Evolutionary conservation across 2,113 vertebrate species (phyloP).

Genomic region (Petromus typicus): DNA sequence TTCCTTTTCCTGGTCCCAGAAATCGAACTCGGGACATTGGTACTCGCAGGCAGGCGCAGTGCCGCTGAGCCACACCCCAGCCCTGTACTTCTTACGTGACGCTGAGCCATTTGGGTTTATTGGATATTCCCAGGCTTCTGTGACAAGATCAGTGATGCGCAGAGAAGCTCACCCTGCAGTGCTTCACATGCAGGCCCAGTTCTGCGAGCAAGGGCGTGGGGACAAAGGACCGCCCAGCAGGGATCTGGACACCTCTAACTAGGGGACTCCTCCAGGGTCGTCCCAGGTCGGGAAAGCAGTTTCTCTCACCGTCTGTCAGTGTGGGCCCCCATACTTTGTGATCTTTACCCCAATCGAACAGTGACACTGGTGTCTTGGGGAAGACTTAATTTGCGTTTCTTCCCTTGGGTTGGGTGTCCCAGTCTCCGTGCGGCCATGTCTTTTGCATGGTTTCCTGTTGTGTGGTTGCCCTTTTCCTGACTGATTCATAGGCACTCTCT

Average conservation of each 20-base stretch:
- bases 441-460: not conserved
- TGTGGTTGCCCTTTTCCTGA: not conserved
- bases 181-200: not conserved
- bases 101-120: not conserved
- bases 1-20: no score
- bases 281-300: accelerated
- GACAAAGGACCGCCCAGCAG: not conserved
- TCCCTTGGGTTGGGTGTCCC: not conserved
- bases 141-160: not conserved
- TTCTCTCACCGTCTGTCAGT: not conserved
- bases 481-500: no score
- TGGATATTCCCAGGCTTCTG: not conserved
- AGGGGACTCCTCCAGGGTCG: not conserved
- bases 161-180: not conserved
- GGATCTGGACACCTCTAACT: not conserved
- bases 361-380: no score
- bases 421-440: no score
- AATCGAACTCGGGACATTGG: no score
- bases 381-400: not conserved
- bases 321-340: no score
- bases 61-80: no score
- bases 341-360: no score
- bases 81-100: not conserved
- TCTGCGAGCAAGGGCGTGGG: not conserved
- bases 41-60: no score